Conservation (phyloP, 2,797 vertebrate genomes). For the Eospalax fontanierii region DNA sequence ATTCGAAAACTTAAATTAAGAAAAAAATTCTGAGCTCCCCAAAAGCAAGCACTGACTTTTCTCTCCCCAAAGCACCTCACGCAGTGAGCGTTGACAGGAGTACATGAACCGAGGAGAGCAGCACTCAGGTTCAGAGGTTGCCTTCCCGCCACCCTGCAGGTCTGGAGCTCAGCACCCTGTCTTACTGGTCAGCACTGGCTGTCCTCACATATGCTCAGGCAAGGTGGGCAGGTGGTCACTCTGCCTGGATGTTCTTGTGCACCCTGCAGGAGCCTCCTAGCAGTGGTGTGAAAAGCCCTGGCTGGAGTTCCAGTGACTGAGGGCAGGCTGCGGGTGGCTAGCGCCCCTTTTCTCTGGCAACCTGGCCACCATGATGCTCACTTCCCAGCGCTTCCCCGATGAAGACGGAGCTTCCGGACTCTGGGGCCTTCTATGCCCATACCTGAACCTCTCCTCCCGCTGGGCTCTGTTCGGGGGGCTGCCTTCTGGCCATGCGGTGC, state of each 20-base stretch:
- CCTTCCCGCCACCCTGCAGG: not conserved
- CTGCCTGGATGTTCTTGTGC: not conserved
- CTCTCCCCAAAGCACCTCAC: not conserved
- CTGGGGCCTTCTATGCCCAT: not conserved
- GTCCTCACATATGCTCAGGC: not conserved
- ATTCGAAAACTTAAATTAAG: not conserved
- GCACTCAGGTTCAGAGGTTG: not conserved
- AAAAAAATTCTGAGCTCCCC: not conserved
- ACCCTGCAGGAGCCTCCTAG: not conserved
- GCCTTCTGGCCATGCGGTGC: slow-evolving; percentile 94
- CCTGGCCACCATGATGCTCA: not conserved
- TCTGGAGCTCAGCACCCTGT: not conserved
- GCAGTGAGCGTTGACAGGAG: not conserved
- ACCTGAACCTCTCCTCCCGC: slow-evolving; percentile 96
- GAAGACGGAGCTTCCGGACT: not conserved
- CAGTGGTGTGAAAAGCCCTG: not conserved
- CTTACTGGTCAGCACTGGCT: accelerated
- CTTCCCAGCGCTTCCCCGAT: not conserved
- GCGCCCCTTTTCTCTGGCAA: not conserved
- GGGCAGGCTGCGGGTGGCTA: not conserved
- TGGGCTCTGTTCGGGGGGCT: slow-evolving; percentile 93
- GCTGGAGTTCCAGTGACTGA: not conserved
- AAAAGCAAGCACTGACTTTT: slow-evolving; percentile 1
- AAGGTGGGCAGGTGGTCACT: accelerated
- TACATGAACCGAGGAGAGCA: not conserved